A percentile compares a stretch with the other conserved stretches of the same genome.
Evolutionary conservation across 2,113 vertebrate genomes (phyloP).

Genomic region (Prietella phreatophila): DNA sequence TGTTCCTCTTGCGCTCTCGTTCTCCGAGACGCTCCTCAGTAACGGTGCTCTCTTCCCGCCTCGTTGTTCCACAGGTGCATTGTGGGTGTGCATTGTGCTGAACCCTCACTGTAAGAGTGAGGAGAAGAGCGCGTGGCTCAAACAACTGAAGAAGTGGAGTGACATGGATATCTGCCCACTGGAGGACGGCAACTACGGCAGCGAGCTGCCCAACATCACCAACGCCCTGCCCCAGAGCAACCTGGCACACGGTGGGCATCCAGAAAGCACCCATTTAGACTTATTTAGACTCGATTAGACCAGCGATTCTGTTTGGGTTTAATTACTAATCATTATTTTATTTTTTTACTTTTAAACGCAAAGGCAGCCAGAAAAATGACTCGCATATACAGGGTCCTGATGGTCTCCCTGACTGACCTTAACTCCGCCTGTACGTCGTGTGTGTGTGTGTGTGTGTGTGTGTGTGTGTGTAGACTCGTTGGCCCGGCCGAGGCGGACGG

Average conservation of each 20-base stretch:
- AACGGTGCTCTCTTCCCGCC: constrained; percentile 12
- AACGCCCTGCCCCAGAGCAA: constrained; percentile 90
- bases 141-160: constrained; percentile 92
- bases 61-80: constrained; percentile 91
- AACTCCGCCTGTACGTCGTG: background rate
- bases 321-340: background rate
- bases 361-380: background rate
- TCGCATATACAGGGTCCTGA: background rate
- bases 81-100: constrained; percentile 97
- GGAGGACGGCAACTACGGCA: constrained; percentile 96
- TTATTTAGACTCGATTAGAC: background rate
- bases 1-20: background rate
- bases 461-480: constrained; percentile 78
- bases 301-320: background rate
- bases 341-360: background rate
- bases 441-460: constrained; percentile 54
- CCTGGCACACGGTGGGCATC: constrained; percentile 84
- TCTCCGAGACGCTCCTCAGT: constrained; percentile 8
- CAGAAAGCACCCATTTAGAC: background rate
- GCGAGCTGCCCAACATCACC: constrained; percentile 95
- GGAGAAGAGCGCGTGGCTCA: constrained; percentile 92
- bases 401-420: background rate
- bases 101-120: constrained; percentile 98
- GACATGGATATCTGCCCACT: constrained; percentile 96
- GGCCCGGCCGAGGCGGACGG: constrained; percentile 87